Conservation (phyloP, 1,140 invertebrate genomes). For the Sycobia sp. region DNA sequence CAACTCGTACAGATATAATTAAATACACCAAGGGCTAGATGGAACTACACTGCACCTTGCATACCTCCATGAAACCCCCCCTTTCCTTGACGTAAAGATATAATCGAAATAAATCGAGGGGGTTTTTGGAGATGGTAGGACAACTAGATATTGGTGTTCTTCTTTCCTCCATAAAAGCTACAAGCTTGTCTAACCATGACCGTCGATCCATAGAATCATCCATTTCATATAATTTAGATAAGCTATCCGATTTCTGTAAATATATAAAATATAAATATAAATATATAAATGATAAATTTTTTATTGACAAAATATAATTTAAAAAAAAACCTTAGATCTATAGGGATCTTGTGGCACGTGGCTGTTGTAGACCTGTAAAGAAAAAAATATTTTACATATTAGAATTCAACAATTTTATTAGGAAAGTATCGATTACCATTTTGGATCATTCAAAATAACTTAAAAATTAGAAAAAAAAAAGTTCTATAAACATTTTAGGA, state of each 20-base stretch:
- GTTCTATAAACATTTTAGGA: too few species aligned
- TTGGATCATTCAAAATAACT: too few species aligned
- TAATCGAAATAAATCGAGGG: constrained; percentile 94
- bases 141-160: constrained; percentile 91
- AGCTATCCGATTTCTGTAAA: constrained; percentile 84
- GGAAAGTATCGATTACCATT: too few species aligned
- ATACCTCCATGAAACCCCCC: constrained; percentile 96
- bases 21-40: constrained; percentile 53
- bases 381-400: background rate
- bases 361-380: constrained; percentile 87
- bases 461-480: background rate
- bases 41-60: constrained; percentile 74
- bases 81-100: constrained; percentile 94
- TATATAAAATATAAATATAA: background rate
- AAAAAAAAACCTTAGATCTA: constrained; percentile 72
- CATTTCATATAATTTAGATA: constrained; percentile 95
- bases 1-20: background rate
- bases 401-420: too few species aligned
- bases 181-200: constrained; percentile 88
- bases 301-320: background rate
- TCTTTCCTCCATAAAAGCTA: constrained; percentile 92
- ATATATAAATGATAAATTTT: background rate
- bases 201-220: constrained; percentile 91
- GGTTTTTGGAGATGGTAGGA: constrained; percentile 97
- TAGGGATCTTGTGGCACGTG: constrained; percentile 88